phyloP scores from a whole-genome alignment of 2,797 vertebrate species.

The Clarias fuscus region DNA sequence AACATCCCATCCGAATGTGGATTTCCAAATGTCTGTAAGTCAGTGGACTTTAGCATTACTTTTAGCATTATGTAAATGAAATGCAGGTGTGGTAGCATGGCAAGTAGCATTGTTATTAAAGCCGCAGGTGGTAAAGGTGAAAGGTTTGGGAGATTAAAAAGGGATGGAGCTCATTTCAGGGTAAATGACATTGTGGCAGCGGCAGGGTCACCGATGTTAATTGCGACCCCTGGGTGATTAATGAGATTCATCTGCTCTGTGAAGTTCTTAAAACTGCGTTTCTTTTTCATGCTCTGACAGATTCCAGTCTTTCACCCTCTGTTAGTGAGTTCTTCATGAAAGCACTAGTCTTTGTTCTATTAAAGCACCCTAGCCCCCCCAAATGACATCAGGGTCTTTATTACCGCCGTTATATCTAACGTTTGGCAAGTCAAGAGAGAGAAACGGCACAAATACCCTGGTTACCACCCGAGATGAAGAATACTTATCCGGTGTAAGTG shows the following conservation, averaged over 20 bases:
- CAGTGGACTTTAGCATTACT: neutral
- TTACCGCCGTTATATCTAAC: neutral
- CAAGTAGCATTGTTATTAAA: slow-evolving; percentile 51
- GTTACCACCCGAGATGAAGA: neutral
- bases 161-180: slow-evolving; percentile 46
- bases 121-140: slow-evolving; percentile 53
- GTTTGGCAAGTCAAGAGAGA: neutral
- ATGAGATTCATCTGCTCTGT: slow-evolving; percentile 47
- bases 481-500: neutral
- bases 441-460: slow-evolving; percentile 1
- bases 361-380: neutral
- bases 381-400: neutral
- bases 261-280: slow-evolving; percentile 28
- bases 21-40: neutral
- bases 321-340: neutral
- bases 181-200: slow-evolving; percentile 32
- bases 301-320: neutral
- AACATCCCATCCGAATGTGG: neutral
- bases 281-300: slow-evolving; percentile 7
- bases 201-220: slow-evolving; percentile 48
- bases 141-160: slow-evolving; percentile 55
- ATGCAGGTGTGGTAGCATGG: neutral
- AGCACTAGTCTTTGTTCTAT: slow-evolving; percentile 42
- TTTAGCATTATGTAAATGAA: slow-evolving; percentile 5
- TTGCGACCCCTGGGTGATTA: slow-evolving; percentile 55